Evolutionary conservation across 2,113 vertebrate genomes (phyloP), one percentile per base, ranked within the genome.

Genomic region (Enhydra lutris): DNA sequence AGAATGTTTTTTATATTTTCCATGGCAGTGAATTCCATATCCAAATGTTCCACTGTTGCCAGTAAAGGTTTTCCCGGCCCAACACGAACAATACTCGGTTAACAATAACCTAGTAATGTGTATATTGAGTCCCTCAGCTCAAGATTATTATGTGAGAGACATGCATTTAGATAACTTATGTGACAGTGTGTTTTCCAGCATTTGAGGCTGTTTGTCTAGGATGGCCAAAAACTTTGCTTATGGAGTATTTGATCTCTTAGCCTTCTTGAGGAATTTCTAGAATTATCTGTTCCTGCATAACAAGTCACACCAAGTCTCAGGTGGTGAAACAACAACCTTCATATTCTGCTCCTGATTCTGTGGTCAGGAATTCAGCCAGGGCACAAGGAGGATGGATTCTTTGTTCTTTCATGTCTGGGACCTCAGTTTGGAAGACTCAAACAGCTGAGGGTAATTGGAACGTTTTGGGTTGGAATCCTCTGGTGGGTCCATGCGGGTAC

Each of bases 61-160:
- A 96, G 65, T 50, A 97, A 89, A 89, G 69, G 92, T 97, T 97
- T 97, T 92, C 71, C 29, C 45, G 78, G 96, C 14, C 26, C 65
- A 86, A 55, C 11, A 17, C 10, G n/a, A 94, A 63, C 5, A 80
- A 52, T 0, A 1, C 42, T 97, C 15, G 91, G 89, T 93, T 2
- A 5, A 90, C 55, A 1, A 0, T 9, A 50, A 96, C 76, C 76
- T 34, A 3, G 45, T 80, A 67, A 94, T 52, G 23, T 95, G 20
- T n/a, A 82, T 7, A 0, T 7, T 95, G 69, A 93, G 47, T 98
- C 80, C 59, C 34, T 96, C 14, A 67, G 92, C 59, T 55, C 85
- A 91, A 95, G 57, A 47, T 84, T 95, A 65, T 79, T 79, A 63
- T 94, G 47, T n/a, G 88, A 87, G 73, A 0, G 13, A 63, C 69